Base-by-base conservation (phyloP, 2,113 vertebrate genomes). In the Scopus umbretta region DNA sequence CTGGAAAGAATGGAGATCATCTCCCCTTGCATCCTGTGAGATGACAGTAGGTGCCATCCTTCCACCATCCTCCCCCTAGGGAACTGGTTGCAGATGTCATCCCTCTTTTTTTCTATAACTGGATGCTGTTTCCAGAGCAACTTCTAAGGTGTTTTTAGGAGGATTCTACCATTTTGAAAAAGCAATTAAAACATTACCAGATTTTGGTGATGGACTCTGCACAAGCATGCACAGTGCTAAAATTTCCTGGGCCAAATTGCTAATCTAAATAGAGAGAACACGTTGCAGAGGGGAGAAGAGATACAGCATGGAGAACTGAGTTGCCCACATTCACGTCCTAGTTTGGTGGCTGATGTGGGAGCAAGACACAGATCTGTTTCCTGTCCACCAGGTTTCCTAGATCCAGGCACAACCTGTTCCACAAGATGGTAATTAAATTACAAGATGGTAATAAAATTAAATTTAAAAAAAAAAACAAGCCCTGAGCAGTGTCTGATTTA, bases 401-500 rank as follows among this genome's bases (percentile, higher is more conserved):
- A 94, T 89, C 38, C 2, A 1, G n/a, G 53, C 70, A 70, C 67
- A 90, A 14, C 20, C 42, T 78, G 27, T 29, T 94, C 62, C 80
- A 36, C 73, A 34, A 20, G 83, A 92, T 4, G 70, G 38, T 92
- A 70, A 97, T 95, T 95, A 85, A 90, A 73, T 76, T n/a, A 36
- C 73, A 34, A 20, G 83, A 92, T 4, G 70, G 38, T 92, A 70
- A 97, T 95, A 95, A 85, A 90, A 73, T 76, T n/a, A n/a, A n/a
- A n/a, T n/a, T n/a, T n/a, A n/a, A n/a, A n/a, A n/a, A n/a, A n/a
- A n/a, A n/a, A n/a, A n/a, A n/a, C n/a, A 12, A 59, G 66, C 80
- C 89, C 58, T 65, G 32, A 95, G 95, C 80, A 45, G 66, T 65
- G 32, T 91, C 91, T 94, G 84, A 95, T 92, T 95, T 92, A 95